Percentiles rank a stretch among this genome's conserved stretches.
These are phyloP conservation scores for Noctua comes DNA, from an alignment of 2,888 invertebrate species.

Conservation along the genomic window DNA sequence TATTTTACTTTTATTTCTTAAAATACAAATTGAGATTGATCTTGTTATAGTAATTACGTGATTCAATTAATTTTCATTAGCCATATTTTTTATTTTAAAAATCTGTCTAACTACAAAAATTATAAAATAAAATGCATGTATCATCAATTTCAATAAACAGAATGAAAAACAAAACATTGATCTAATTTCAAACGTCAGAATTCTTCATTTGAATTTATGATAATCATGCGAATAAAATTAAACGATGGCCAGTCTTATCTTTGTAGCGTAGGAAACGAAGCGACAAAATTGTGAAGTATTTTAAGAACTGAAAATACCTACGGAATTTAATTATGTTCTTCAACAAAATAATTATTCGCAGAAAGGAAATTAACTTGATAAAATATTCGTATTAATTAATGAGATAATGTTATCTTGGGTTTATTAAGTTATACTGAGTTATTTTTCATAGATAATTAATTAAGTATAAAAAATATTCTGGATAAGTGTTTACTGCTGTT, in stretches of 20 bases:
- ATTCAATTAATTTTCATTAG: constrained; percentile 21
- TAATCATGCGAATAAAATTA: constrained; percentile 3
- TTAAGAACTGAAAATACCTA: constrained; percentile 7
- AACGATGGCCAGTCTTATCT: constrained; percentile 11
- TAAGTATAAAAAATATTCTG: neutral
- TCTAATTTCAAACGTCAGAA: constrained; percentile 23
- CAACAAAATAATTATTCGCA: constrained; percentile 19
- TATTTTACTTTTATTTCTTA: neutral
- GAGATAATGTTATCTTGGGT: constrained; percentile 19
- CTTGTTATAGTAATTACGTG: neutral
- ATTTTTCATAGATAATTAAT: neutral
- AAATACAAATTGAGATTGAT: neutral
- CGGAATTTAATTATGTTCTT: constrained; percentile 34
- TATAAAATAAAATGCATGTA: neutral
- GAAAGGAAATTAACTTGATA: constrained; percentile 30
- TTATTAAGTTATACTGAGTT: neutral
- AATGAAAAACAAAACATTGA: neutral
- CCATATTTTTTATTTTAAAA: neutral
- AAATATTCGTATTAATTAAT: constrained; percentile 29
- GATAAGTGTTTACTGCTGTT: neutral
- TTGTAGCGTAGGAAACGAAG: neutral
- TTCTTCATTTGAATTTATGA: constrained; percentile 33
- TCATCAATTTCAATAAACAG: constrained; percentile 13
- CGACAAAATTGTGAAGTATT: constrained; percentile 5
- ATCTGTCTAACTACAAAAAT: neutral